Conservation (phyloP, 2,797 vertebrate genomes). For the Alca torda region DNA sequence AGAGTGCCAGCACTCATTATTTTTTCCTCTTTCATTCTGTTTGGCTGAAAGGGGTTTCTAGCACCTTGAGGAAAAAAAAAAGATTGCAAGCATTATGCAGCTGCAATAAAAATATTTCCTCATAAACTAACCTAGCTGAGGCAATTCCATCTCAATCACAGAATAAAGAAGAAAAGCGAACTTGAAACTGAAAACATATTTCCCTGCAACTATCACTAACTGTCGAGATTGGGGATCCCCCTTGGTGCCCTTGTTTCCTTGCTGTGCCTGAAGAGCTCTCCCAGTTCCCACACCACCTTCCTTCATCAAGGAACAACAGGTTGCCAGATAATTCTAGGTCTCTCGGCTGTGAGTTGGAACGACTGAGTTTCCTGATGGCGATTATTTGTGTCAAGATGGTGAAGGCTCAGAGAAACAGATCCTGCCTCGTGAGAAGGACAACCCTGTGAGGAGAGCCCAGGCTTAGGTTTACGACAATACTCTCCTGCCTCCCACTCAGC, state of each 20-base stretch:
- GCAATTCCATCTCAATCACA: not conserved
- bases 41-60: not conserved
- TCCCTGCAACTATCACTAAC: not conserved
- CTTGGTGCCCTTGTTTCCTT: not conserved
- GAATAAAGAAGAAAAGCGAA: not conserved
- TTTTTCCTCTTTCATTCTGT: not conserved
- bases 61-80: not conserved
- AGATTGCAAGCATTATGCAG: not conserved
- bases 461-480: not conserved
- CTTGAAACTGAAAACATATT: not conserved
- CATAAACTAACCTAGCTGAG: not conserved
- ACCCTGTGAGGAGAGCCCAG: not conserved
- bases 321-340: not conserved
- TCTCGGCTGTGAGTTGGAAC: not conserved
- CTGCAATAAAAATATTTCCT: not conserved
- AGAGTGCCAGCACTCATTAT: not conserved
- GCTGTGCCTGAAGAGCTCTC: not conserved
- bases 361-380: not conserved
- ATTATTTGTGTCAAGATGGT: not conserved
- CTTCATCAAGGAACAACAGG: not conserved
- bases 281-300: not conserved
- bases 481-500: not conserved
- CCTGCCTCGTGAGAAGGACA: not conserved
- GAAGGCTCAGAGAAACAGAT: not conserved
- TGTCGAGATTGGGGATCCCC: accelerated